These are phyloP conservation scores for Colaptes auratus DNA, from an alignment of 2,113 vertebrate genomes.

Conservation along the genomic window DNA sequence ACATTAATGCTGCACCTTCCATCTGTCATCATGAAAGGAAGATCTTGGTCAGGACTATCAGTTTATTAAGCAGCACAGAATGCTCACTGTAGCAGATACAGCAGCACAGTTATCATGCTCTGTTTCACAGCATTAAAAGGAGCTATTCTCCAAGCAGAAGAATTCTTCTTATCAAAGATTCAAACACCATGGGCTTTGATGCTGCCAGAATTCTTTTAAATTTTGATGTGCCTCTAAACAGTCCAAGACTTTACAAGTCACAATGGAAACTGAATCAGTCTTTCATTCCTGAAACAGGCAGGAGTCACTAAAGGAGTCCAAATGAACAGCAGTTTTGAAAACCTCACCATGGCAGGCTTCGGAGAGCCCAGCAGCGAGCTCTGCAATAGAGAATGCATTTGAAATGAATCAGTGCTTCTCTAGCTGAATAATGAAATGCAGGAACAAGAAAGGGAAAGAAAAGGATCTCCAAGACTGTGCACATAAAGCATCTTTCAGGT, in stretches of 20 bases:
- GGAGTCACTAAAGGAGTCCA: neutral
- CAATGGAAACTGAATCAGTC: neutral
- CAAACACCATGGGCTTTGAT: neutral
- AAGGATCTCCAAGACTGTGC: neutral
- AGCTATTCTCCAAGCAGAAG: neutral
- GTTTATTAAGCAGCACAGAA: neutral
- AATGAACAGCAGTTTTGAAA: neutral
- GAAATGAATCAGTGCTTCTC: neutral
- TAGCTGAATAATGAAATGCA: neutral
- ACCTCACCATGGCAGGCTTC: neutral
- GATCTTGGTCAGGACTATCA: neutral
- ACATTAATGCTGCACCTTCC: neutral
- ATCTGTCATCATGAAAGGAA: neutral
- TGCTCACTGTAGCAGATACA: neutral
- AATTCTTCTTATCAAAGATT: conserved; percentile 38
- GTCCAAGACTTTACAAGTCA: neutral
- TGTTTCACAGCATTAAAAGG: conserved; percentile 41
- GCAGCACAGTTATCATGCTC: conserved; percentile 27
- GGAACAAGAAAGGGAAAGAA: neutral
- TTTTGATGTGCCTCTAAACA: conserved; percentile 1
- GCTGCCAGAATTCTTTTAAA: neutral
- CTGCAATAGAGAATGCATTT: neutral
- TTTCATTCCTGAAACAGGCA: neutral
- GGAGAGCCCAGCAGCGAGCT: neutral
- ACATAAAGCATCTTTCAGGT: neutral